These are phyloP conservation scores for Tachina fera DNA, from an alignment of 2,888 invertebrate species.

Conservation along the genomic window DNA sequence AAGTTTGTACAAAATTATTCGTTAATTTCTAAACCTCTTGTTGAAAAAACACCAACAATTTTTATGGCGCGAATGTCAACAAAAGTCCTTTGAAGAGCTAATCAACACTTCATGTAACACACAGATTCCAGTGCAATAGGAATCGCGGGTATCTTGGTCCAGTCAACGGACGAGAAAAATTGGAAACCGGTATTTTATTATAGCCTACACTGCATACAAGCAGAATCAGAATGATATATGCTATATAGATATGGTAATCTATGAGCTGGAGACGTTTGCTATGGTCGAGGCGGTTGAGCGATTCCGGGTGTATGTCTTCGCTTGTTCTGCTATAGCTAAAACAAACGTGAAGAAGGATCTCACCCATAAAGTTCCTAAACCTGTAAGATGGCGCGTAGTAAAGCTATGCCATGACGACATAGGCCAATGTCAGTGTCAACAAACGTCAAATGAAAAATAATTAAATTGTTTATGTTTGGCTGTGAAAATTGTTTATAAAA, in stretches of 20 bases:
- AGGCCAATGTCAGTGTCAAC: not conserved
- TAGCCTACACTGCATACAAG: slow-evolving; percentile 53
- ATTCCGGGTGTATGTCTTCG: slow-evolving; percentile 41
- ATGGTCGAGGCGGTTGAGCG: slow-evolving; percentile 55
- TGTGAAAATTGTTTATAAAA: no score
- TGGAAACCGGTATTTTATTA: slow-evolving; percentile 27
- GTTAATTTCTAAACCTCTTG: slow-evolving; percentile 57
- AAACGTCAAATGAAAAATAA: no score
- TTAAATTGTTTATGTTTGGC: no score
- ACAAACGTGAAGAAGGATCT: slow-evolving; percentile 51
- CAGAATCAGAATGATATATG: slow-evolving; percentile 65
- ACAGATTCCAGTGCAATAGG: slow-evolving; percentile 54
- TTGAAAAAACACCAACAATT: not conserved
- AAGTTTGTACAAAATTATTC: slow-evolving; percentile 58
- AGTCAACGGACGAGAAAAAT: not conserved
- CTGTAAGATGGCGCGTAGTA: slow-evolving; percentile 21
- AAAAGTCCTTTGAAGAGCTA: not conserved
- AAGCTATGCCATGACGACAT: not conserved
- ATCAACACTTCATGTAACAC: not conserved
- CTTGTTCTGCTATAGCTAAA: slow-evolving; percentile 57
- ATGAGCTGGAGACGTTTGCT: slow-evolving; percentile 52
- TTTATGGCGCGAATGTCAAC: not conserved
- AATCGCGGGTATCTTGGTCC: slow-evolving; percentile 14
- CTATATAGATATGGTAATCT: not conserved
- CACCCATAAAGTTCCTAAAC: slow-evolving; percentile 37